Evolutionary conservation across 2,888 invertebrate genomes (phyloP).

Genomic region (Drosophila hamatofila): DNA sequence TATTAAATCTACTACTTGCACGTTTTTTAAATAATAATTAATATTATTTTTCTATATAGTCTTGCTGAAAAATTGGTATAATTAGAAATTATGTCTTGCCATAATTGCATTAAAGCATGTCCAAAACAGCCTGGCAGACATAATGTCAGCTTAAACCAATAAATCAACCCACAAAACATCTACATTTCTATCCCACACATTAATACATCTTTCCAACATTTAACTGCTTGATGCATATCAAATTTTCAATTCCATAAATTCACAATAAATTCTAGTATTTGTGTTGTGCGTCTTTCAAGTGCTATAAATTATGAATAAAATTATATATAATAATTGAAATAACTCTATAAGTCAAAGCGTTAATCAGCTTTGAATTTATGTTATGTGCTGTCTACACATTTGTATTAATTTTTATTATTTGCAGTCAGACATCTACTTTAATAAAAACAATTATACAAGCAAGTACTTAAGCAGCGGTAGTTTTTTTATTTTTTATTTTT

Average conservation of each 20-base stretch:
- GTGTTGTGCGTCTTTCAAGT: background rate
- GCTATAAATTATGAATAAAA: background rate
- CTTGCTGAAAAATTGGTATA: background rate
- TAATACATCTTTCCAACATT: background rate
- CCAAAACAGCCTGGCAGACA: background rate
- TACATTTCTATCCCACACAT: background rate
- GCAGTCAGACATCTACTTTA: background rate
- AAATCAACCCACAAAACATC: background rate
- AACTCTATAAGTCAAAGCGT: constrained; percentile 1
- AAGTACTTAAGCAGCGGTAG: constrained; percentile 4
- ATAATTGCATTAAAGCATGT: background rate
- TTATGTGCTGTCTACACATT: background rate
- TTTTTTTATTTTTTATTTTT: background rate
- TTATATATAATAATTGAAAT: background rate
- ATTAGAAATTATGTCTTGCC: background rate
- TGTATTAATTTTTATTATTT: background rate
- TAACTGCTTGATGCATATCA: background rate
- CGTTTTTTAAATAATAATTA: no score
- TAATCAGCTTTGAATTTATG: constrained; percentile 9
- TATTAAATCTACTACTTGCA: no score
- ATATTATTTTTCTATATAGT: no score
- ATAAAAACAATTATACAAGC: constrained; percentile 6
- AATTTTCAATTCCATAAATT: background rate
- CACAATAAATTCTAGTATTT: background rate
- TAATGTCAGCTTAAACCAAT: background rate